Base-by-base conservation (phyloP, 2,113 vertebrate species). In the Phocoena phocoena region DNA sequence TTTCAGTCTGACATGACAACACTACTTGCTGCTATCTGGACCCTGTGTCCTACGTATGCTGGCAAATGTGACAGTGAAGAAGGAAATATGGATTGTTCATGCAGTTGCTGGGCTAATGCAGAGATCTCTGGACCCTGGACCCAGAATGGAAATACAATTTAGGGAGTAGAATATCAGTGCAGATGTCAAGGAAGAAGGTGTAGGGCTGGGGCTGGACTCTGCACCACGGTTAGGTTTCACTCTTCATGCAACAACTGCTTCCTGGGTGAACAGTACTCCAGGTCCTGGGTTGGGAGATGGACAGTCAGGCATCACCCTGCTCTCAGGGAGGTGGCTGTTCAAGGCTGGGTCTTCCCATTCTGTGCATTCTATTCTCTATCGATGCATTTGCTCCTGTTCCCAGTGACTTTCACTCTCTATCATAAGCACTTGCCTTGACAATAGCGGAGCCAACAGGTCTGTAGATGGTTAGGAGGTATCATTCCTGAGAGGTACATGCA, bases 401-500 rank as follows among this genome's bases (percentile, higher is more conserved):
- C 53, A 41, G 4, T 67, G 47, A 25, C 31, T 38, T 38, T 21
- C 20, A 13, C 5, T 0, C 1, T 8, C 20, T 55, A 71, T 28
- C 9, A 3, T 38, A 47, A 25, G 26, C 53, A 55, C 23, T 38
- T 7, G 10, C 8, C 63, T 26, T 47, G 55, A n/a, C 17, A 41
- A 0, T 33, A 3, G 3, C 0, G 0, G 13, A 13, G 20, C 28
- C 28, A 17, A 38, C 17, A 38, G 23, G 1, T 10, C n/a, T 10
- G 5, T 3, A 36, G 25, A 50, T 0, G 0, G 2, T 1, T 12
- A 13, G 2, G 6, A 14, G 26, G 12, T 21, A 3, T 23, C 55
- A 23, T 44, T 65, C 53, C 53, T 25, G 11, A 67, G 44, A 76
- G 63, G 21, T 0, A 21, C 4, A 8, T 84, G 41, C 2, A 28